Base-by-base conservation (phyloP, 64 coral and sea anemone species). In the Exaiptasia diaphana region DNA sequence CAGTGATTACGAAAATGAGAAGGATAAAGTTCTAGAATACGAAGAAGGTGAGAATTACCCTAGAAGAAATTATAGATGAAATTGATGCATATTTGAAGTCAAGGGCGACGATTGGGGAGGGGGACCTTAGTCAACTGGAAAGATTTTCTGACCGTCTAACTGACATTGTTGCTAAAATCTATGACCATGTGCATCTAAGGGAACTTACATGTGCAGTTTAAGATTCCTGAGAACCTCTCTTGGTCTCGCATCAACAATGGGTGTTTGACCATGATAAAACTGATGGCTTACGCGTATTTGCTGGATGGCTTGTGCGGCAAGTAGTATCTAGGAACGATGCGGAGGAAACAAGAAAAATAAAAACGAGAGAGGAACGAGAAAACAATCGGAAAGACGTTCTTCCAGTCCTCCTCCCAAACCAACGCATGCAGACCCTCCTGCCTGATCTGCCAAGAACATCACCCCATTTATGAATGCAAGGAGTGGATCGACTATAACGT, bases 131-230 rank as follows among this genome's bases (percentile, higher is more conserved):
- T 20, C 29, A 35, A n/a, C 36, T 71, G 38, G 67, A 71, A 35
- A 41, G 29, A 12, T 71, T 71, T 17, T 71, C 35, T 13, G 67
- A 71, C 36, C 35, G 67, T 71, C 36, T 71, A 41, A 71, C 67
- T 38, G 67, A 71, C 67, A 3, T 70, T 41, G 67, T 70, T 18
- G 31, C 27, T 33, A 70, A 70, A 52, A 10, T 52, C 10, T 10
- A 52, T 10, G 49, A 52, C n/a, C 49, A 52, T 52, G 49, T 10
- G 49, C n/a, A 52, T 52, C 49, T 10, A 52, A n/a, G 49, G n/a
- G 49, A 52, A 52, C n/a, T 52, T 10, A 52, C 49, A n/a, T 10
- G 49, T n/a, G 10, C 49, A 52, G n/a, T 52, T n/a, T 52, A 52
- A 52, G 49, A 52, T 52, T 12, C 49, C 49, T 10, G 49, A n/a